phyloP scores from a whole-genome alignment of 2,888 invertebrate genomes.

The Theristus sp. region DNA sequence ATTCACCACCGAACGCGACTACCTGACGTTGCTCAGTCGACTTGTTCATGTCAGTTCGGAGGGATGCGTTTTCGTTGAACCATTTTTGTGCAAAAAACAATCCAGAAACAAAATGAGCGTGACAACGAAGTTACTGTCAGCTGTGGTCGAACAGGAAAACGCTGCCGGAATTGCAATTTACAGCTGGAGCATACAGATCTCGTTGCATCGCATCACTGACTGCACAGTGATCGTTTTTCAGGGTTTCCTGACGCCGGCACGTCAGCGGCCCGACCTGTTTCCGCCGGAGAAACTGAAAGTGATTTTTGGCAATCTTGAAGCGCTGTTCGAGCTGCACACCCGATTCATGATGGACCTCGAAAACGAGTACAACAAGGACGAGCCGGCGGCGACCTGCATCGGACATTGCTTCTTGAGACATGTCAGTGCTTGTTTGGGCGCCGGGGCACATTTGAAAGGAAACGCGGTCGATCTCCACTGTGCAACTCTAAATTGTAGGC shows the following conservation, averaged over 20 bases:
- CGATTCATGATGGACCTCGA: slow-evolving; percentile 54
- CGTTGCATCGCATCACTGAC: too few species aligned
- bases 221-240: too few species aligned
- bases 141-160: too few species aligned
- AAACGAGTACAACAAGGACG: slow-evolving; percentile 45
- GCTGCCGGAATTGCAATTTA: too few species aligned
- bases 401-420: slow-evolving; percentile 58
- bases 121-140: too few species aligned
- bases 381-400: slow-evolving; percentile 50
- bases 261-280: slow-evolving; percentile 58
- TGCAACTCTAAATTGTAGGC: too few species aligned
- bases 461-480: too few species aligned
- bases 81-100: neutral
- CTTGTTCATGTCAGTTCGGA: slow-evolving; percentile 34
- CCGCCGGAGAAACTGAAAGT: slow-evolving; percentile 49
- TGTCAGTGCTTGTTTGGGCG: too few species aligned
- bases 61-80: too few species aligned
- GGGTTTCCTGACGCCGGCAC: slow-evolving; percentile 58
- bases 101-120: too few species aligned
- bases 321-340: slow-evolving; percentile 46
- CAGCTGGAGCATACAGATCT: too few species aligned
- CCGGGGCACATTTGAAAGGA: too few species aligned
- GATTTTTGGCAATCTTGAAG: slow-evolving; percentile 63
- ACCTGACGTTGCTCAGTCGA: slow-evolving; percentile 53
- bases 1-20: slow-evolving; percentile 61